Conservation (phyloP, 2,113 vertebrate species). For the Chroicocephalus ridibundus region DNA sequence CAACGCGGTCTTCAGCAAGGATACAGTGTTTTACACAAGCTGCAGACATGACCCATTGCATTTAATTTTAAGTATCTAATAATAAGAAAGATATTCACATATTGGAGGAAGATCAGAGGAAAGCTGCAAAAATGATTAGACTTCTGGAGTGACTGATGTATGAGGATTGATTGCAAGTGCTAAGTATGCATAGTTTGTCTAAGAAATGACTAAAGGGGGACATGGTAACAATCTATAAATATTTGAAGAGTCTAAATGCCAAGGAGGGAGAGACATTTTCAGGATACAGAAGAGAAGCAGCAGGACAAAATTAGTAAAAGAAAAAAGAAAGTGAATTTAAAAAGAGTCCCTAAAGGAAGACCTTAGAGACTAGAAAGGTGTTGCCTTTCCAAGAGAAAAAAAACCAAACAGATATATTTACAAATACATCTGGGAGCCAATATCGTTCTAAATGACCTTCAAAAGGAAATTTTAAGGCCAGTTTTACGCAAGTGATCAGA, state of each 20-base stretch:
- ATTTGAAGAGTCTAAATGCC: constrained; percentile 47
- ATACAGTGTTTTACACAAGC: constrained; percentile 33
- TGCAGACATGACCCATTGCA: constrained; percentile 28
- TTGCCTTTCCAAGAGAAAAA: background rate
- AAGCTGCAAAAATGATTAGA: constrained; percentile 57
- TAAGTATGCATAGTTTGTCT: constrained; percentile 66
- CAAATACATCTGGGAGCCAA: background rate
- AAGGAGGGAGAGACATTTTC: constrained; percentile 22
- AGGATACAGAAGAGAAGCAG: constrained; percentile 12
- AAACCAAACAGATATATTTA: background rate
- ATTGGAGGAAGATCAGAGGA: constrained; percentile 48
- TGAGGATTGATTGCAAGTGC: constrained; percentile 55
- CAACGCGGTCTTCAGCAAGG: background rate
- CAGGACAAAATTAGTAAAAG: background rate
- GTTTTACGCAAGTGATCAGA: background rate
- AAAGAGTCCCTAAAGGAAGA: background rate
- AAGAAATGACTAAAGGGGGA: constrained; percentile 58
- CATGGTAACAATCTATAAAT: constrained; percentile 62
- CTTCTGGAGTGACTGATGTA: constrained; percentile 55
- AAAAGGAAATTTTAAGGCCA: background rate
- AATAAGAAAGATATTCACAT: constrained; percentile 38
- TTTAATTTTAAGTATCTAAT: constrained; percentile 49
- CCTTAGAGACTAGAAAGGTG: background rate
- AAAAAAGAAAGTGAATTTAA: background rate
- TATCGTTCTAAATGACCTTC: background rate